Conservation (phyloP, 2,113 vertebrate genomes). For the Microtus oregoni region DNA sequence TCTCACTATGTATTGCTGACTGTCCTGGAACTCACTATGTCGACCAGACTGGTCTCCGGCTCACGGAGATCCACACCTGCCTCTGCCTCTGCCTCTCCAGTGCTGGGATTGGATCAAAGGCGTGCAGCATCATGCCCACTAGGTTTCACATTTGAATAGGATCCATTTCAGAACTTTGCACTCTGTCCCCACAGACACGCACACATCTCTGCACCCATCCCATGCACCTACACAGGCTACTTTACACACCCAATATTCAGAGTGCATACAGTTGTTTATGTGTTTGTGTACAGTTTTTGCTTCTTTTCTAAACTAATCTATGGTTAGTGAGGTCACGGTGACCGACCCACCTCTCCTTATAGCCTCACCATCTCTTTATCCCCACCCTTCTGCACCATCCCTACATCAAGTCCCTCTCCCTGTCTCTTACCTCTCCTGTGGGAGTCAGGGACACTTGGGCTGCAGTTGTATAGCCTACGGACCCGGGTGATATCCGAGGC, state of each 20-base stretch:
- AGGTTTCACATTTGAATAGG: not conserved
- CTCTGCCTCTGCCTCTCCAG: not conserved
- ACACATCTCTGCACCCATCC: no score
- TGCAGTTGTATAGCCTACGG: conserved; percentile 81
- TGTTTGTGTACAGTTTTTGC: not conserved
- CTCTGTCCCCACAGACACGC: not conserved
- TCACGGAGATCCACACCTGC: not conserved
- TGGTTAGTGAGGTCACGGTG: not conserved
- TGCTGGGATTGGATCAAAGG: not conserved
- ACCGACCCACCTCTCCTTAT: not conserved
- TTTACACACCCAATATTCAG: not conserved
- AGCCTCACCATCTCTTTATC: not conserved
- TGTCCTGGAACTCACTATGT: not conserved
- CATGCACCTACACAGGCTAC: not conserved
- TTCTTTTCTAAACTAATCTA: not conserved
- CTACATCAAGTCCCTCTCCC: not conserved
- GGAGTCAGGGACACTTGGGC: not conserved
- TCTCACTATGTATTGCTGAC: not conserved
- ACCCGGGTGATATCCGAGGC: conserved; percentile 77
- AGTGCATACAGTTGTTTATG: not conserved
- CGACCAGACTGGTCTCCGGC: not conserved
- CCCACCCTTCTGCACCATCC: not conserved
- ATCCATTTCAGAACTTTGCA: not conserved
- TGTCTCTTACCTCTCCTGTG: conserved; percentile 49
- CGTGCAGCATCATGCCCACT: fast-evolving